Conservation (phyloP, 2,888 invertebrate genomes). For the Thecocarcelia acutangulata region DNA sequence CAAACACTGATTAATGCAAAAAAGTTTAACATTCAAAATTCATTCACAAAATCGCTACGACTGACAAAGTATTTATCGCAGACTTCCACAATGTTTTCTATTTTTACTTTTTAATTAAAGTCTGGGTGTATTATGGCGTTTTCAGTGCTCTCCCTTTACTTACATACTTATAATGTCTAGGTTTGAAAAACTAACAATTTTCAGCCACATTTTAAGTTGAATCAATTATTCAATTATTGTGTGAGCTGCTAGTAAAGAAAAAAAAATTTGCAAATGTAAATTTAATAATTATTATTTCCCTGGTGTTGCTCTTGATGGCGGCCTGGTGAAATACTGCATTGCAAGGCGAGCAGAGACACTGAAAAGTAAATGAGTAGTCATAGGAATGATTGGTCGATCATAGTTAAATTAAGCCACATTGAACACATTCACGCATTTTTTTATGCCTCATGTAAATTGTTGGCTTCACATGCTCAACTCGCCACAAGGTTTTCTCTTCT, state of each 20-base stretch:
- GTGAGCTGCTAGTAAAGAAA: slow-evolving; percentile 5
- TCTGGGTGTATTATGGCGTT: slow-evolving; percentile 22
- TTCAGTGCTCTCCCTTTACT: slow-evolving; percentile 4
- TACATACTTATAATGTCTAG: neutral
- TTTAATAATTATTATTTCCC: slow-evolving; percentile 10
- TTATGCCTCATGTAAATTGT: neutral
- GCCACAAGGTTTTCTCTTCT: slow-evolving; percentile 5
- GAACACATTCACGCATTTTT: slow-evolving; percentile 27
- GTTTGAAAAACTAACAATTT: neutral
- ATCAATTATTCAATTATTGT: slow-evolving; percentile 10
- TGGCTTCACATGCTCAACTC: neutral
- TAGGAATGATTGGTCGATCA: neutral
- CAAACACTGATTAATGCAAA: neutral
- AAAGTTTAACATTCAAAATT: slow-evolving; percentile 37
- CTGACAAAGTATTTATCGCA: neutral
- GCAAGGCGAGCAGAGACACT: neutral
- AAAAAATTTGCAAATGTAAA: slow-evolving; percentile 25
- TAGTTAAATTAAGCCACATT: neutral
- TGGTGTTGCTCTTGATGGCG: neutral
- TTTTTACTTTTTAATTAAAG: slow-evolving; percentile 22
- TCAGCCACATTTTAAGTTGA: slow-evolving; percentile 10
- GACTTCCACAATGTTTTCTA: neutral
- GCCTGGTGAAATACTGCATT: slow-evolving; percentile 14
- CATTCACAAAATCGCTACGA: slow-evolving; percentile 11
- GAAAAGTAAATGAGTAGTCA: neutral